Conservation (phyloP, 1,140 invertebrate species). For the Delia radicum region DNA sequence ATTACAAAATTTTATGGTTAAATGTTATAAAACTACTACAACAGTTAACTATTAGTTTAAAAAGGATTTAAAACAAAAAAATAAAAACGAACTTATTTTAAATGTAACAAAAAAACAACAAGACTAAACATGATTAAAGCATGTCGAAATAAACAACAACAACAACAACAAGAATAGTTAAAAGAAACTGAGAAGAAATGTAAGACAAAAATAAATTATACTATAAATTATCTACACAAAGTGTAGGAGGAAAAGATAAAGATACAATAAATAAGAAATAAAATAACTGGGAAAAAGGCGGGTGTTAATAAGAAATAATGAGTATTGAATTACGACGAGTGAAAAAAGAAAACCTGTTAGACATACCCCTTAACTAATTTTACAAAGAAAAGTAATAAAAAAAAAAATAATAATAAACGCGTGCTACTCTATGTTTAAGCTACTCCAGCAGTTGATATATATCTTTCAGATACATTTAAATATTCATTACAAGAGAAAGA, state of each 20-base stretch:
- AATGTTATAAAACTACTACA: neutral
- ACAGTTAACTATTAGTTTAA: neutral
- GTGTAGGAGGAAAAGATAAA: neutral
- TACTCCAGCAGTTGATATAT: neutral
- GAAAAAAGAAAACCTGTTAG: no score
- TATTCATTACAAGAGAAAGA: no score
- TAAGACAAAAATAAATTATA: neutral
- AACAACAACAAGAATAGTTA: neutral
- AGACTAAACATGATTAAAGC: neutral
- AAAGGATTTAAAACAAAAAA: neutral
- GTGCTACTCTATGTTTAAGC: neutral
- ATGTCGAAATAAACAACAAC: neutral
- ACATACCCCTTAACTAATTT: neutral
- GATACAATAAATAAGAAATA: neutral
- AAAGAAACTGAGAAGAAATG: neutral
- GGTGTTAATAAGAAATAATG: neutral
- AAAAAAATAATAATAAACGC: neutral
- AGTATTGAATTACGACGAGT: neutral
- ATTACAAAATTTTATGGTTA: neutral
- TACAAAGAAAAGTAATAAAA: neutral
- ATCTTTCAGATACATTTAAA: neutral
- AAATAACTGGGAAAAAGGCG: neutral
- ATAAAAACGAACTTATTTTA: no score
- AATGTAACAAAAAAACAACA: neutral
- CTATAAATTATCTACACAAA: neutral